These are phyloP conservation scores for Patella pellucida DNA, from an alignment of 2,888 invertebrate genomes.

Conservation along the genomic window DNA sequence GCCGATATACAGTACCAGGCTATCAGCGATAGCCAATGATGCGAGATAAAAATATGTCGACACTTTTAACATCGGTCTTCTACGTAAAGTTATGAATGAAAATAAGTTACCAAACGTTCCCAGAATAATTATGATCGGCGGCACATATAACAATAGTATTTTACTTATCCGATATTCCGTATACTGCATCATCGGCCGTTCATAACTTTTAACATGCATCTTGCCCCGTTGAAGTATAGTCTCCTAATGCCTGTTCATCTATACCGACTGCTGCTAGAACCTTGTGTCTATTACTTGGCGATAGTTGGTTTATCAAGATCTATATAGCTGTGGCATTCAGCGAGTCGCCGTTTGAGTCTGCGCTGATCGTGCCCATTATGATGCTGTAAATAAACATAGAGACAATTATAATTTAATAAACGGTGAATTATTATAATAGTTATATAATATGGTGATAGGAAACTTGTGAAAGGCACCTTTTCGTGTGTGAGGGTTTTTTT, in stretches of 20 bases:
- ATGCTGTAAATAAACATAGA: not conserved
- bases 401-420: too few species aligned
- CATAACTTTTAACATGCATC: slow-evolving; percentile 30
- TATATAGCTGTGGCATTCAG: slow-evolving; percentile 24
- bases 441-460: too few species aligned
- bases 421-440: too few species aligned
- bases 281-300: slow-evolving; percentile 19
- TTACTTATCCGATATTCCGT: slow-evolving; percentile 50
- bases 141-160: slow-evolving; percentile 57
- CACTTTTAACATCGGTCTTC: slow-evolving; percentile 62
- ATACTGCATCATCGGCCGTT: slow-evolving; percentile 32
- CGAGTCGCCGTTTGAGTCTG: not conserved
- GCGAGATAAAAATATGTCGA: slow-evolving; percentile 68
- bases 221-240: slow-evolving; percentile 19
- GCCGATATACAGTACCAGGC: slow-evolving; percentile 64
- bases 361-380: not conserved
- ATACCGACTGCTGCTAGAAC: slow-evolving; percentile 22
- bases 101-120: slow-evolving; percentile 69
- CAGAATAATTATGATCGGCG: slow-evolving; percentile 61
- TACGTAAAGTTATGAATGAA: slow-evolving; percentile 62
- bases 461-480: too few species aligned
- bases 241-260: slow-evolving; percentile 18
- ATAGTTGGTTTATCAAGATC: slow-evolving; percentile 23
- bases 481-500: too few species aligned
- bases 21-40: slow-evolving; percentile 65